A percentile compares a stretch with the other conserved stretches of the same genome.
These are phyloP conservation scores for Hirudinaria manillensis DNA, from an alignment of 2,888 invertebrate genomes.

Conservation along the genomic window DNA sequence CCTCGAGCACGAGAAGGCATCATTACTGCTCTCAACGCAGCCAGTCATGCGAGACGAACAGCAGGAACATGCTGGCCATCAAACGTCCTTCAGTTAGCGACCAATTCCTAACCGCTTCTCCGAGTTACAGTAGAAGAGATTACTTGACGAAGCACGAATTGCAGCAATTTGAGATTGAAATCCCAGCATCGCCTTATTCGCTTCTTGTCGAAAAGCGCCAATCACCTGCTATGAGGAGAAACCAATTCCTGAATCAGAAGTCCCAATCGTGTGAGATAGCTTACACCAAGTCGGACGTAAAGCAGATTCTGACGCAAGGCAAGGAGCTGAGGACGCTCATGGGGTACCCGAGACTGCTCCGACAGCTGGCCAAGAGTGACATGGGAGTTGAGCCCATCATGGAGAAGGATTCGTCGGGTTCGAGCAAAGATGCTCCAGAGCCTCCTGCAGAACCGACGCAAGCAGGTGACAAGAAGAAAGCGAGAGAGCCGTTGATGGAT, in stretches of 20 bases:
- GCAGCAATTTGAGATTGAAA: slow-evolving; percentile 16
- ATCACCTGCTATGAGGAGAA: neutral
- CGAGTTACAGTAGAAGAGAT: slow-evolving; percentile 8
- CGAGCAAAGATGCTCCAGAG: slow-evolving; percentile 26
- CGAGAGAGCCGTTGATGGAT: neutral
- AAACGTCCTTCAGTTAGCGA: slow-evolving; percentile 25
- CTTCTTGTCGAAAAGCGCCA: neutral
- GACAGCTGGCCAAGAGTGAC: slow-evolving; percentile 27
- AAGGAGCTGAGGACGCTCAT: slow-evolving; percentile 12
- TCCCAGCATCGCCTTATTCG: slow-evolving; percentile 9
- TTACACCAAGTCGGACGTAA: neutral
- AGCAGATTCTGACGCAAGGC: neutral
- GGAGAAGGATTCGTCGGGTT: slow-evolving; percentile 29
- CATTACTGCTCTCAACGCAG: slow-evolving; percentile 26
- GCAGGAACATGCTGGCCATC: neutral
- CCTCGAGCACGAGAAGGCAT: neutral
- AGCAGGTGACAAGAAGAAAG: neutral
- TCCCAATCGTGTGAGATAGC: slow-evolving; percentile 24
- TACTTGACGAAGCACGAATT: slow-evolving; percentile 19
- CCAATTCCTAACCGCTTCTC: slow-evolving; percentile 11
- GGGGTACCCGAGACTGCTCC: slow-evolving; percentile 20
- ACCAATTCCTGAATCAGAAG: slow-evolving; percentile 18
- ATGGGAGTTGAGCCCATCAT: slow-evolving; percentile 28
- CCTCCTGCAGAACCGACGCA: neutral
- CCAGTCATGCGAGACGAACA: slow-evolving; percentile 25